These are phyloP conservation scores for Andricus quercusramuli DNA, from an alignment of 2,888 invertebrate genomes.

Conservation along the genomic window DNA sequence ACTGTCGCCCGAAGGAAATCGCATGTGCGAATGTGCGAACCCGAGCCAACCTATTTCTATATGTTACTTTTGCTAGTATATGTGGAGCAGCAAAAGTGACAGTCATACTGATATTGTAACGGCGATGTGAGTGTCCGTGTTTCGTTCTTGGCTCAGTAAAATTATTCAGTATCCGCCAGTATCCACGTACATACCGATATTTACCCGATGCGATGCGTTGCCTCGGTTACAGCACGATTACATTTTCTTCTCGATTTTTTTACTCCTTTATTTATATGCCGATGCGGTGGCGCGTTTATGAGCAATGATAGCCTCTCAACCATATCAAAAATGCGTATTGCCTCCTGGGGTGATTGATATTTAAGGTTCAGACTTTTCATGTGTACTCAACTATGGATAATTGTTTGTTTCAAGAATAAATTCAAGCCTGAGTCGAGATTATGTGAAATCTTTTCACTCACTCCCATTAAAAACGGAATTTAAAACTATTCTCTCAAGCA, in stretches of 20 bases:
- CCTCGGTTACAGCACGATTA: slow-evolving; percentile 47
- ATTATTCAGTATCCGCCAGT: too few relatives aligned
- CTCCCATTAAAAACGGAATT: background rate
- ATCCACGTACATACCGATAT: background rate
- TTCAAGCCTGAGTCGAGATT: background rate
- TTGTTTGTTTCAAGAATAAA: background rate
- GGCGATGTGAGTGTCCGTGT: too few relatives aligned
- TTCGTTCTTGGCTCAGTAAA: too few relatives aligned
- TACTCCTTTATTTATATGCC: slow-evolving; percentile 47
- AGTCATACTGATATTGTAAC: background rate
- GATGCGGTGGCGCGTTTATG: slow-evolving; percentile 50
- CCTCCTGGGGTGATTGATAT: background rate
- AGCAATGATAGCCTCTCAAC: background rate
- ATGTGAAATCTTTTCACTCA: background rate
- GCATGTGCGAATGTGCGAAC: slow-evolving; percentile 58
- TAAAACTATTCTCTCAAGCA: too few relatives aligned
- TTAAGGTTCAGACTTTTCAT: background rate
- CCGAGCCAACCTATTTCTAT: slow-evolving; percentile 59
- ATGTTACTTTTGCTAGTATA: slow-evolving; percentile 51
- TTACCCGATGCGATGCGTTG: slow-evolving; percentile 43
- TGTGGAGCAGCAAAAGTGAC: slow-evolving; percentile 61
- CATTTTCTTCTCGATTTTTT: slow-evolving; percentile 51
- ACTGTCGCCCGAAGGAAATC: slow-evolving; percentile 64
- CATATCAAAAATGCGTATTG: slow-evolving; percentile 7
- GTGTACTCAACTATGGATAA: slow-evolving; percentile 7